phyloP scores from a whole-genome alignment of 2,113 vertebrate genomes.

The Sylvilagus bachmani region DNA sequence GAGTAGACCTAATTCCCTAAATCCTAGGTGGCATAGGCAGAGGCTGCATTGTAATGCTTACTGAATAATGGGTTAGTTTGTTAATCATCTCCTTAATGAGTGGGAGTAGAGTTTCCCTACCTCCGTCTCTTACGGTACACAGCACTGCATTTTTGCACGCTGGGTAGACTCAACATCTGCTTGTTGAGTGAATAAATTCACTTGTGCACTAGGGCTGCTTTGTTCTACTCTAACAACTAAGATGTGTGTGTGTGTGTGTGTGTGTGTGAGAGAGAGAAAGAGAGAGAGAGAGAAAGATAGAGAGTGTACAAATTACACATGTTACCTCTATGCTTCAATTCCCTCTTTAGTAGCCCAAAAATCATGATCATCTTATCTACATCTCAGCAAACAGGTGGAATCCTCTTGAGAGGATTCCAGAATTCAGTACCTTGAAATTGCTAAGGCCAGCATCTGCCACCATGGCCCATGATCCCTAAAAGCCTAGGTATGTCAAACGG shows the following conservation, averaged over 20 bases:
- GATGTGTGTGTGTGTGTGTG: too few species aligned
- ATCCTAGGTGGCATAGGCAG: neutral
- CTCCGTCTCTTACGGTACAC: neutral
- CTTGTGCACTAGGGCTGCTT: neutral
- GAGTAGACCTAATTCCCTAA: constrained; percentile 20
- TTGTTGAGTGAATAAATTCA: constrained; percentile 7
- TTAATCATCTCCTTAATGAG: neutral
- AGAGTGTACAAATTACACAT: neutral
- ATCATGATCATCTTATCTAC: neutral
- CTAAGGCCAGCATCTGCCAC: neutral
- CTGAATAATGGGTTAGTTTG: neutral
- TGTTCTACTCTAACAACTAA: neutral
- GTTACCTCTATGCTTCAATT: neutral
- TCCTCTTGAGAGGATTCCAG: neutral
- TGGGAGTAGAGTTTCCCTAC: neutral
- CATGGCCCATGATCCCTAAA: neutral
- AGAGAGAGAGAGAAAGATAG: neutral
- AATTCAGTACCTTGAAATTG: neutral
- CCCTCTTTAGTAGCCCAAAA: neutral
- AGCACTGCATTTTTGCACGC: neutral
- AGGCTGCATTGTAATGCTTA: neutral
- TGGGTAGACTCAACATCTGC: neutral
- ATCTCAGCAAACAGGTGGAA: neutral
- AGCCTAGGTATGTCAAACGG: too few species aligned
- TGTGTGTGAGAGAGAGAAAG: too few species aligned